Evolutionary conservation across 2,113 vertebrate genomes (phyloP), one percentile per base, ranked within the genome.

Genomic region (Cercopithecus mona): DNA sequence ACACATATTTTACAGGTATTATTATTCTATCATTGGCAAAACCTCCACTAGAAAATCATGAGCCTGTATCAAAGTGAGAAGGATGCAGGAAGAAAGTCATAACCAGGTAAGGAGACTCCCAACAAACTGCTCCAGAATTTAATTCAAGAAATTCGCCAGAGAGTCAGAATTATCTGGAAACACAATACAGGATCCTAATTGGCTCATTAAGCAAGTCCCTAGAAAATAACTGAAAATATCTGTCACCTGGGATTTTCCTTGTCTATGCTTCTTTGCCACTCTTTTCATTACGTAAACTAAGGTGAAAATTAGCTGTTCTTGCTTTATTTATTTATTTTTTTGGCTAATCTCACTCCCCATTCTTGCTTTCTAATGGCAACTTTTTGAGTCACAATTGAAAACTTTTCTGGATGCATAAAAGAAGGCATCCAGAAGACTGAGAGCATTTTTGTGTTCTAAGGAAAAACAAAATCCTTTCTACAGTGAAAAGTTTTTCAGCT

Each of bases 91-190:
- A 93, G 35, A 97, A 91, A 22, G 52, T 32, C 32, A 73, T 59
- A 91, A 70, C 27, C 64, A 88, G 64, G 25, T 76, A 40, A 96
- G n/a, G 25, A 25, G 16, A 40, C 35, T 95, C 50, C 57, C 22
- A 32, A 72, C 8, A 72, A 80, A 68, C 0, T 66, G 40, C 22
- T 94, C 25, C 61, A 84, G 81, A 22, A 90, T 92, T 95, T 94
- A 97, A 96, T 75, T 80, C 50, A 87, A 73, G 90, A 92, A 95
- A 68, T 92, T 75, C 84, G 83, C 73, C 80, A 95, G 50, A 72
- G 1, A 94, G 45, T 79, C 22, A 66, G 59, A 92, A 66, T 59
- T 18, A 93, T 61, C 13, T 8, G 52, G 45, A 88, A 80, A 93
- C 38, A 94, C 40, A 95, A 68, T 0, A 27, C 6, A 92, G 43